These are phyloP conservation scores for Podarcis muralis DNA, from an alignment of 2,113 vertebrate species.

Conservation along the genomic window DNA sequence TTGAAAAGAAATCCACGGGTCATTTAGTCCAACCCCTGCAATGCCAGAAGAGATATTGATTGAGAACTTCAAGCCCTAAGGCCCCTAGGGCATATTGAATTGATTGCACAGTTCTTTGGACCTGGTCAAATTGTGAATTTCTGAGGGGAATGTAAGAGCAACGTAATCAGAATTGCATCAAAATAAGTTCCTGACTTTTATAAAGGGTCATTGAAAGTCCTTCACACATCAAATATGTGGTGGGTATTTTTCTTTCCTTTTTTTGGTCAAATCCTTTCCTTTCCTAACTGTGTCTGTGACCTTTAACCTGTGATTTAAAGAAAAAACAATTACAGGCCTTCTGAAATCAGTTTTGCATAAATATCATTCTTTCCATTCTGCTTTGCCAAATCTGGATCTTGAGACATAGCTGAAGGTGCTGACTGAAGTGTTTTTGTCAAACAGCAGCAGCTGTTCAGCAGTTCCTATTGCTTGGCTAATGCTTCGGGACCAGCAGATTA, in stretches of 20 bases:
- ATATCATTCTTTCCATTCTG: constrained; percentile 57
- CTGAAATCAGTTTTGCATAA: constrained; percentile 49
- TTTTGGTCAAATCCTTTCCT: not conserved
- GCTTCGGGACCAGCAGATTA: constrained; percentile 61
- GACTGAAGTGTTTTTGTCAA: constrained; percentile 60
- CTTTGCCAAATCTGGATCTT: constrained; percentile 56
- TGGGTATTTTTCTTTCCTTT: not conserved
- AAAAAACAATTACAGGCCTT: constrained; percentile 47
- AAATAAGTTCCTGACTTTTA: not conserved
- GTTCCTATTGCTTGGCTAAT: constrained; percentile 64
- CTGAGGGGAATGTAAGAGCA: not conserved
- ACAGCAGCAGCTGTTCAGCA: constrained; percentile 66
- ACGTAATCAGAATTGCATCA: constrained; percentile 6
- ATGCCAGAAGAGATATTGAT: too few relatives aligned
- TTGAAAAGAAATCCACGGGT: too few relatives aligned
- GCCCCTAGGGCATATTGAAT: not conserved
- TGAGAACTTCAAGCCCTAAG: not conserved
- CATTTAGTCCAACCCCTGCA: too few relatives aligned
- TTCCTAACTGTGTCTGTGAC: not conserved
- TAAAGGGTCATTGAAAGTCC: constrained; percentile 20
- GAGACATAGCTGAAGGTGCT: constrained; percentile 59
- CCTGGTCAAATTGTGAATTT: not conserved
- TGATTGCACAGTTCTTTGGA: not conserved
- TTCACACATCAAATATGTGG: not conserved
- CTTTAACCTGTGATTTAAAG: constrained; percentile 50